phyloP scores from a whole-genome alignment of 2,797 vertebrate genomes.

The Acrocephalus scirpaceus region DNA sequence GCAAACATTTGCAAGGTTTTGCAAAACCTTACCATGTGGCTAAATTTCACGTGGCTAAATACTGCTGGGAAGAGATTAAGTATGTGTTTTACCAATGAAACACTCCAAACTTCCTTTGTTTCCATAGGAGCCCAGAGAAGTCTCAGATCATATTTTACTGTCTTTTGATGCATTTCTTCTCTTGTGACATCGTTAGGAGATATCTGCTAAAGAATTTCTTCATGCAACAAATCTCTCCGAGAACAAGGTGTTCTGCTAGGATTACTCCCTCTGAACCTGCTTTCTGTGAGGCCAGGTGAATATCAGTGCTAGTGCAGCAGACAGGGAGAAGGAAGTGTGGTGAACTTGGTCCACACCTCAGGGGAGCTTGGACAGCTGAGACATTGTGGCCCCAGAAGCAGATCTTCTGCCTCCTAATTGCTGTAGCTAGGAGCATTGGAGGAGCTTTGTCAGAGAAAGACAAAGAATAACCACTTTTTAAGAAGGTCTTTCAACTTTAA shows the following conservation, averaged over 20 bases:
- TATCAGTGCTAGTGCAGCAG: neutral
- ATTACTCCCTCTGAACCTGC: neutral
- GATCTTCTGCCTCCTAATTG: neutral
- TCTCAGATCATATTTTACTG: neutral
- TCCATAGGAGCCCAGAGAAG: neutral
- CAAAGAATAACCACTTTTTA: neutral
- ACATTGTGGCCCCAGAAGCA: neutral
- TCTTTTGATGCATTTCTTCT: neutral
- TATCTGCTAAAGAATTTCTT: neutral
- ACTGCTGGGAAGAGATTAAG: neutral
- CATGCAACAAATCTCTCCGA: fast-evolving
- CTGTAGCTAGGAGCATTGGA: neutral
- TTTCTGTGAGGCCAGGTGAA: neutral
- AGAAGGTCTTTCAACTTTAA: neutral
- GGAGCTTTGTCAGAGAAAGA: neutral
- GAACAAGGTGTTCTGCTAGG: neutral
- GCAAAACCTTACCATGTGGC: neutral
- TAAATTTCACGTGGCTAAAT: neutral
- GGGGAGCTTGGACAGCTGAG: neutral
- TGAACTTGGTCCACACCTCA: neutral
- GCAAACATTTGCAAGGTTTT: neutral
- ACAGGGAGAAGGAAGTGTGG: neutral
- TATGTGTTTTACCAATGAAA: neutral
- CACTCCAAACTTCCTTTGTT: neutral
- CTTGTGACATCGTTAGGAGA: neutral